Base-by-base conservation (phyloP, 2,797 vertebrate species). In the Eptatretus atami region DNA sequence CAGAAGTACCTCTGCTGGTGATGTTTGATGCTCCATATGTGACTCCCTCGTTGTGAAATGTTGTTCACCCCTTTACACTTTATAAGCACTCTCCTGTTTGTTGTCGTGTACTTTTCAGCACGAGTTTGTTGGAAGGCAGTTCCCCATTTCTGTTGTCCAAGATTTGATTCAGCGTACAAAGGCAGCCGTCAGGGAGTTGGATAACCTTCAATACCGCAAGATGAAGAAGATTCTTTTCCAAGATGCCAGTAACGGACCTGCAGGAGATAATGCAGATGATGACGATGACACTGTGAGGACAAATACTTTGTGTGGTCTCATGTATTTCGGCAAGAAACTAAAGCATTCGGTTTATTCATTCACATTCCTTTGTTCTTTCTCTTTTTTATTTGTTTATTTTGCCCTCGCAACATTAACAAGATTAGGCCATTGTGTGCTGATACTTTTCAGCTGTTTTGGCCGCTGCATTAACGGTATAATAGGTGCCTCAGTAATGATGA, bases 131-230 rank as follows among this genome's bases (percentile, higher is more conserved):
- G 80, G 82, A 15, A 78, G 85, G 66, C 87, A 98, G 15, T 78
- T 81, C 15, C 80, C 87, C 0, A 71, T 75, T 0, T 73, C 80
- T 55, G 81, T 84, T 63, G 78, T 98, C 54, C 74, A 83, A 63
- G 87, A 96, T 72, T 82, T 98, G 70, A 98, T 96, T 71, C 86
- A 93, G 66, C 82, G 90, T 75, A 86, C 83, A 8, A 85, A 85
- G 70, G 82, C 83, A 66, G 82, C 82, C 0, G 82, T 85, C 13
- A 74, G 82, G 13, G 82, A 84, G 44, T 66, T 84, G 69, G 82
- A 84, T 68, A 84, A 84, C 71, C 73, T 84, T 61, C 82, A 84
- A 70, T 84, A 83, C 71, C 74, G 82, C 64, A 84, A 83, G 74
- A 84, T 84, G 82, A 84, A 84, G 73, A 84, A 84, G 66, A 83